These are phyloP conservation scores for Miltochrista miniata DNA, from an alignment of 2,888 invertebrate species.

Conservation along the genomic window DNA sequence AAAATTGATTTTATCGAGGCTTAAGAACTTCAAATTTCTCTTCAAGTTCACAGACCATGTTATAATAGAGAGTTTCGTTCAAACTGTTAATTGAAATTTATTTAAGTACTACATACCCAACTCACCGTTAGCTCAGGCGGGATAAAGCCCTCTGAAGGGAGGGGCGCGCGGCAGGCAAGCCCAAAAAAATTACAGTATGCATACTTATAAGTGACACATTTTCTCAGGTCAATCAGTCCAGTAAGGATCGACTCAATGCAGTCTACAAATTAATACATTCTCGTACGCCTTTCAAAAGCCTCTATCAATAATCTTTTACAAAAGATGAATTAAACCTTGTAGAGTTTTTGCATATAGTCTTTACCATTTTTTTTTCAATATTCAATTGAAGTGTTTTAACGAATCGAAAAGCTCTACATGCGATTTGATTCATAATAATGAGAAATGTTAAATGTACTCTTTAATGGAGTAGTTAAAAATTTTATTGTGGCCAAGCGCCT, in stretches of 20 bases:
- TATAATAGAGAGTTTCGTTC: conserved; percentile 53
- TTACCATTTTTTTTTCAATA: neutral
- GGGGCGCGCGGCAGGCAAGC: too few species aligned
- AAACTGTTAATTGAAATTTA: conserved; percentile 57
- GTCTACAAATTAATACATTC: neutral
- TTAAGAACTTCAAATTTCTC: conserved; percentile 65
- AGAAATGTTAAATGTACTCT: conserved; percentile 14
- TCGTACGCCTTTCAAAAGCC: conserved; percentile 14
- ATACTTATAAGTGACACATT: too few species aligned
- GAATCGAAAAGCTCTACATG: conserved; percentile 13
- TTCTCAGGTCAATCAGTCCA: too few species aligned
- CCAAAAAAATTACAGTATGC: too few species aligned
- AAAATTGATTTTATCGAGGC: conserved; percentile 77
- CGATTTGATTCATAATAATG: conserved; percentile 18
- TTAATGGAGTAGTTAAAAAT: conserved; percentile 4
- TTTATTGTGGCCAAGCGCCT: conserved; percentile 8
- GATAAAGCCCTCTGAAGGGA: too few species aligned
- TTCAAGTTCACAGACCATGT: conserved; percentile 43
- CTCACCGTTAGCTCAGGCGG: too few species aligned
- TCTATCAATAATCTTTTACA: conserved; percentile 17
- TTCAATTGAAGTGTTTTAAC: conserved; percentile 13
- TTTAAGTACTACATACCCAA: too few species aligned
- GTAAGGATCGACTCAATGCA: neutral
- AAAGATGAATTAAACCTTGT: conserved; percentile 27
- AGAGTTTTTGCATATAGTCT: conserved; percentile 19